Percentiles rank a stretch among this genome's conserved stretches.
Conservation (phyloP, 2,797 vertebrate species). For the Acanthornis magna region DNA sequence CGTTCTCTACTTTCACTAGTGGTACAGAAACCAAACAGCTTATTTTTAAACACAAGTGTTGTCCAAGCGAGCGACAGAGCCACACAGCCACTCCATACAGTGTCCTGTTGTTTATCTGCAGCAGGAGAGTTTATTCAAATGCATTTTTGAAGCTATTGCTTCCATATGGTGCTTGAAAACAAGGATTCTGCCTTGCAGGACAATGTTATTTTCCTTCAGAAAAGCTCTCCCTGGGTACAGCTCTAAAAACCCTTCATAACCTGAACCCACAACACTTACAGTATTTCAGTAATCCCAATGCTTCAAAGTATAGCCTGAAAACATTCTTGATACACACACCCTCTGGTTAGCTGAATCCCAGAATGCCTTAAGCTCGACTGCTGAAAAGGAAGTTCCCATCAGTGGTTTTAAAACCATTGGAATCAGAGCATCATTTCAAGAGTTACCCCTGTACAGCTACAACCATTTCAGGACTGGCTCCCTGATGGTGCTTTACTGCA, state of each 20-base stretch:
- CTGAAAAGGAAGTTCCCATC: neutral
- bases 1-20: neutral
- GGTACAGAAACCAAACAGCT: neutral
- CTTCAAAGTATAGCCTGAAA: neutral
- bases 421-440: neutral
- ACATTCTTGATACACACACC: neutral
- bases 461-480: neutral
- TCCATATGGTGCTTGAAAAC: neutral
- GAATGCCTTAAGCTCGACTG: neutral
- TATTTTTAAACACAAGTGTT: neutral
- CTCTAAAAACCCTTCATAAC: neutral
- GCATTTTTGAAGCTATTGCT: neutral
- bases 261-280: fast-evolving
- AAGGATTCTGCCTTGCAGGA: neutral
- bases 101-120: neutral
- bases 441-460: neutral
- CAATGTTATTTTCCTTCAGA: neutral
- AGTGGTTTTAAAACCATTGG: neutral
- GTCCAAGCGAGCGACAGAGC: neutral
- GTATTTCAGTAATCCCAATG: neutral
- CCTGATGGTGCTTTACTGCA: neutral
- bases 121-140: neutral
- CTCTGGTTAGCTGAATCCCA: neutral
- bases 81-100: neutral
- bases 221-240: neutral